Percentiles rank a stretch among this genome's conserved stretches.
These are phyloP conservation scores for Gryon sp. DNA, from an alignment of 1,140 invertebrate species.

Conservation along the genomic window DNA sequence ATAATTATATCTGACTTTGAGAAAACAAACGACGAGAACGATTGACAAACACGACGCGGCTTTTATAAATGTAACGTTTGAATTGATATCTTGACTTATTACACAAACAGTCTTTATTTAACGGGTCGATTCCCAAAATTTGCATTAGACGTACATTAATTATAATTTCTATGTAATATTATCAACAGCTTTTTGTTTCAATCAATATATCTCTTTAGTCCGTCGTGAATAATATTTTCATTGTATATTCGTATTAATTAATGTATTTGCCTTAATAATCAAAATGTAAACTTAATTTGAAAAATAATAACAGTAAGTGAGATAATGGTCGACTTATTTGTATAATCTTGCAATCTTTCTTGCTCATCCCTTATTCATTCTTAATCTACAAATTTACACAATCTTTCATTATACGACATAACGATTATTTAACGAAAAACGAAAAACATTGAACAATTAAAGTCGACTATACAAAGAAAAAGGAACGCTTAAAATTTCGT, in stretches of 20 bases:
- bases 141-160: constrained; percentile 50
- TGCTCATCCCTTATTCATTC: constrained; percentile 4
- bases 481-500: constrained; percentile 63
- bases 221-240: too few species aligned
- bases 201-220: constrained; percentile 8
- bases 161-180: constrained; percentile 39
- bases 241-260: too few species aligned
- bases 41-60: constrained; percentile 19
- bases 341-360: not conserved
- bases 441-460: constrained; percentile 58
- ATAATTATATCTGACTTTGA: constrained; percentile 7
- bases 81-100: constrained; percentile 74
- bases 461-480: constrained; percentile 60
- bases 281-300: constrained; percentile 42
- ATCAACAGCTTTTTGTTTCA: constrained; percentile 38
- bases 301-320: constrained; percentile 41
- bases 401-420: constrained; percentile 49
- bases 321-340: constrained; percentile 53
- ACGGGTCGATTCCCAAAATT: constrained; percentile 67
- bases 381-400: constrained; percentile 64
- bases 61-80: constrained; percentile 27
- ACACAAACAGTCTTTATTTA: constrained; percentile 76
- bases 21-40: constrained; percentile 7
- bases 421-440: constrained; percentile 62
- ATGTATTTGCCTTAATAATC: constrained; percentile 18